These are phyloP conservation scores for Archilochus colubris DNA, from an alignment of 2,113 vertebrate genomes.

Conservation along the genomic window DNA sequence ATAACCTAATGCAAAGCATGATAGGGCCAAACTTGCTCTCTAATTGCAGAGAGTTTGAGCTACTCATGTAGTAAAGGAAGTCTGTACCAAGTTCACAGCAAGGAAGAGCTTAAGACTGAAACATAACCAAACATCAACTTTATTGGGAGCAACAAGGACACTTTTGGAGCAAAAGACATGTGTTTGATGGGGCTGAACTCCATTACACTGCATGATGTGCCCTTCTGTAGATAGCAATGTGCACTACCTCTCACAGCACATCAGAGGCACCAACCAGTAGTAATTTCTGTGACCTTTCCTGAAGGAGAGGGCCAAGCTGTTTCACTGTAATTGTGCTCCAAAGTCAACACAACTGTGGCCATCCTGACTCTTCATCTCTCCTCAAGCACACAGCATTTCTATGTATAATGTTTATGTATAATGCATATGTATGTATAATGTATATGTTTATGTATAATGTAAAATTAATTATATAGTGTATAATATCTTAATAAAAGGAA, in stretches of 20 bases:
- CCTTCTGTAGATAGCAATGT: neutral
- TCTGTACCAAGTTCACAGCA: neutral
- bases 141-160: neutral
- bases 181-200: neutral
- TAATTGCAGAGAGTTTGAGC: neutral
- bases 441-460: too few species aligned
- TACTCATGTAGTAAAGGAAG: neutral
- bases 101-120: neutral
- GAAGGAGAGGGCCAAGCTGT: neutral
- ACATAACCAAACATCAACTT: neutral
- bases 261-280: neutral
- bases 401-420: neutral
- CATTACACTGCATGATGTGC: neutral
- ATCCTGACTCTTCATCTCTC: neutral
- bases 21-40: neutral
- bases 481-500: neutral
- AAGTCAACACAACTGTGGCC: neutral
- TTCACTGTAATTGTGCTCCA: neutral
- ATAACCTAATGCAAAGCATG: neutral
- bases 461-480: too few species aligned
- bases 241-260: neutral
- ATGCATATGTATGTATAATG: too few species aligned
- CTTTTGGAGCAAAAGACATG: neutral
- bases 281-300: slow-evolving; percentile 4
- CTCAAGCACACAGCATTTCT: neutral